These are phyloP conservation scores for Andrena hattorfiana DNA, from an alignment of 2,888 invertebrate species.

Conservation along the genomic window DNA sequence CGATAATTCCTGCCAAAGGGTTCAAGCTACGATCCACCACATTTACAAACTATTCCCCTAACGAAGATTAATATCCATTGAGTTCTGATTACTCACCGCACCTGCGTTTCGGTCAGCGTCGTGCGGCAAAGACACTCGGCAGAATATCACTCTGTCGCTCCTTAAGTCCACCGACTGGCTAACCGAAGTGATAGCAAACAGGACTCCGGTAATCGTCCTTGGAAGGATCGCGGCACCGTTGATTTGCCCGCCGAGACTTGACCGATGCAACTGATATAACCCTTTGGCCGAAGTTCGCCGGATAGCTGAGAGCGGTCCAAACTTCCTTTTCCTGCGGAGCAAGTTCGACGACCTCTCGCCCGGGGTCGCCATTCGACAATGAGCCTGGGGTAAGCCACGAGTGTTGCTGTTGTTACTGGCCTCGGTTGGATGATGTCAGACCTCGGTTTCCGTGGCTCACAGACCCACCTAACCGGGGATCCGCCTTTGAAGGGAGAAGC, in stretches of 20 bases:
- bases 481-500: conserved; percentile 70
- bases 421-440: conserved; percentile 63
- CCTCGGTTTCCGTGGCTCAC: conserved; percentile 63
- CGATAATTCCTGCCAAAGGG: too few relatives aligned
- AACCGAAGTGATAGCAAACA: conserved; percentile 31
- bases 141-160: not conserved
- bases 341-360: conserved; percentile 56
- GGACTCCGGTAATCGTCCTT: conserved; percentile 9
- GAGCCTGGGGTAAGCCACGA: conserved; percentile 62
- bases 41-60: too few relatives aligned
- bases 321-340: conserved; percentile 68
- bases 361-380: conserved; percentile 61
- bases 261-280: conserved; percentile 55
- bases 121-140: too few relatives aligned
- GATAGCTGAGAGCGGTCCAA: conserved; percentile 47
- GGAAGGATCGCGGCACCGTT: conserved; percentile 39
- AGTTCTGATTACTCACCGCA: too few relatives aligned
- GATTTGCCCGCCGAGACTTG: conserved; percentile 53
- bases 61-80: too few relatives aligned
- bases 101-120: too few relatives aligned
- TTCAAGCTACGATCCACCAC: too few relatives aligned
- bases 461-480: conserved; percentile 51
- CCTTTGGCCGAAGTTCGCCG: conserved; percentile 53
- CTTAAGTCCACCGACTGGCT: not conserved
- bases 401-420: conserved; percentile 48